Percentiles rank a stretch among this genome's conserved stretches.
Evolutionary conservation across 2,888 invertebrate genomes (phyloP).

Genomic region (Tipula confusa): DNA sequence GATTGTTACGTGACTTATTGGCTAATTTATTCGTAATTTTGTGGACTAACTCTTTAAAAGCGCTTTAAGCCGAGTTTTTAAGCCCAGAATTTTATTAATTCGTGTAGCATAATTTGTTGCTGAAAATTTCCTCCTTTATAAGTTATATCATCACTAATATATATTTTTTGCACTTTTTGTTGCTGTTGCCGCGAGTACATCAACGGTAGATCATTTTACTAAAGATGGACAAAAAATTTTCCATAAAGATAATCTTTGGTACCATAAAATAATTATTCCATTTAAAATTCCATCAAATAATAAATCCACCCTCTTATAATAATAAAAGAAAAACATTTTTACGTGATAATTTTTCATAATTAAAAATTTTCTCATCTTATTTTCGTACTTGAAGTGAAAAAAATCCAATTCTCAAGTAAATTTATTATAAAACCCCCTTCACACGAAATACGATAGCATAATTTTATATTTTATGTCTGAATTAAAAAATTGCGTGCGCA

Average conservation of each 20-base stretch:
- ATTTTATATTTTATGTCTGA: neutral
- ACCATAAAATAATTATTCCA: neutral
- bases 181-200: no score
- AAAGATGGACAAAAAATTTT: no score
- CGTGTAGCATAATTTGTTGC: no score
- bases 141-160: no score
- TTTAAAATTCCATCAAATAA: neutral
- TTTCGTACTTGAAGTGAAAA: neutral
- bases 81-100: no score
- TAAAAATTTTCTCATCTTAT: neutral
- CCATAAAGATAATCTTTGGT: neutral
- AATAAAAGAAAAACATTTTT: neutral
- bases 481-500: neutral
- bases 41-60: no score
- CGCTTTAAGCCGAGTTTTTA: no score
- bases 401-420: neutral
- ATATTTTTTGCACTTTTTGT: no score
- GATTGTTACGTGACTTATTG: no score
- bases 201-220: no score
- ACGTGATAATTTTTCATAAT: neutral
- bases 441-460: neutral
- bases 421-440: neutral
- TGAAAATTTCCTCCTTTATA: no score
- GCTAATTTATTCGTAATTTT: no score
- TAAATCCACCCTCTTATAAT: neutral